Evolutionary conservation across 2,797 vertebrate species (phyloP), one percentile per base, ranked within the genome.

Genomic region (Microhierax caerulescens): DNA sequence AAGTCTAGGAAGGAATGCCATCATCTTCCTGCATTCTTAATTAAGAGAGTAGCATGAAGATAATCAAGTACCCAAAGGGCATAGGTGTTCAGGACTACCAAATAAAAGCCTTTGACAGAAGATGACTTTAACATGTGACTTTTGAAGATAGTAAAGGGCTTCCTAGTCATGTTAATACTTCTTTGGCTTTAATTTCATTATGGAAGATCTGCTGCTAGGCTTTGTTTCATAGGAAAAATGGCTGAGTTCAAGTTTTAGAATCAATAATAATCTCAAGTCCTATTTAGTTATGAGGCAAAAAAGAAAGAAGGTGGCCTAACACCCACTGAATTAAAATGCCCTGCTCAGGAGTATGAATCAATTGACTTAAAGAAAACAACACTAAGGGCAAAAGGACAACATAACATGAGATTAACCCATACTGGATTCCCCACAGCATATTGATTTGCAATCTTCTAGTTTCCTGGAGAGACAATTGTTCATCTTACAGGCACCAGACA

Each of bases 51-150:
- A 24, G 53, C 8, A 19, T 41, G 7, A 61, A 68, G 20, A 59
- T 53, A 43, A 74, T 32, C 47, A 63, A 74, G 19, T 51, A 34
- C 15, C 8, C 28, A 74, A 75, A 64, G 10, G 28, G 24, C 36
- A 41, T 14, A 61, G 9, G 13, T 45, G 23, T 57, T 15, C 30
- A 53, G 43, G 30, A 27, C n/a, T 53, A 27, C 18, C 43, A 68
- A 77, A 59, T 43, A 85, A 57, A 57, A 76, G 18, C 16, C 9
- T 6, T 37, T 72, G 37, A 54, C 19, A 23, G 37, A 65, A 48
- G 23, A 27, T 21, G 15, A 30, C 6, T 47, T 10, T 13, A 73
- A 56, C 0, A 0, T 28, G 5, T 2, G 1, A 27, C 7, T 65
- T 70, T 27, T 27, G 27, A 64, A 80, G 63, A 24, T 28, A 39